A percentile compares a stretch with the other conserved stretches of the same genome.
These are phyloP conservation scores for Novumbra hubbsi DNA, from an alignment of 2,797 vertebrate genomes.

Conservation along the genomic window DNA sequence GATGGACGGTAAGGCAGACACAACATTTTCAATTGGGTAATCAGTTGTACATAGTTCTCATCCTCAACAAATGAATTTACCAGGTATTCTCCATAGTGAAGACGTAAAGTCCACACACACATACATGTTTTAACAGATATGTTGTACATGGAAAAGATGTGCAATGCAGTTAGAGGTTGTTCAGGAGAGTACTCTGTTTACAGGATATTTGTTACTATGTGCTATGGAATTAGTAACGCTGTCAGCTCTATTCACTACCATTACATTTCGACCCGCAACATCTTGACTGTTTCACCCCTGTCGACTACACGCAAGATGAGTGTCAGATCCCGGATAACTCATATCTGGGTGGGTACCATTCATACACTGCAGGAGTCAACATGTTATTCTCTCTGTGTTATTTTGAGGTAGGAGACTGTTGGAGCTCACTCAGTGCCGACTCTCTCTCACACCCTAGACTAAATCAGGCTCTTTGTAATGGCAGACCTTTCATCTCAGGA, in stretches of 20 bases:
- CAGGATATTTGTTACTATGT: background rate
- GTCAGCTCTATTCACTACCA: too few relatives aligned
- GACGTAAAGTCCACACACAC: background rate
- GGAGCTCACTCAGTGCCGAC: constrained; percentile 50
- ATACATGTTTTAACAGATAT: background rate
- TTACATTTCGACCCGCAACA: too few relatives aligned
- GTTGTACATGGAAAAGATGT: background rate
- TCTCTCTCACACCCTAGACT: constrained; percentile 71
- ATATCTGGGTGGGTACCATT: background rate
- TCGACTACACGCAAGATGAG: background rate
- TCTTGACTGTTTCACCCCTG: background rate
- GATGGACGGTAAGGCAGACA: constrained; percentile 35
- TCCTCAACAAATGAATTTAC: constrained; percentile 41
- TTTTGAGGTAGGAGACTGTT: constrained; percentile 76
- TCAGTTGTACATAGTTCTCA: constrained; percentile 36
- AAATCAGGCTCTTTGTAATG: constrained; percentile 73
- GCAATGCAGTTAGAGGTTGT: background rate
- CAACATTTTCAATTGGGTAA: constrained; percentile 32
- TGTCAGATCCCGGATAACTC: background rate
- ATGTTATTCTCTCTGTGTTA: constrained; percentile 77
- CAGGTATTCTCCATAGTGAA: constrained; percentile 9
- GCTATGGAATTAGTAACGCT: background rate
- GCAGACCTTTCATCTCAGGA: constrained; percentile 70
- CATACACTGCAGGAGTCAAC: constrained; percentile 58
- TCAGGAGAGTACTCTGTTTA: background rate